Evolutionary conservation across 2,797 vertebrate genomes (phyloP), one percentile per base, ranked within the genome.

Genomic region (Lagorchestes hirsutus): DNA sequence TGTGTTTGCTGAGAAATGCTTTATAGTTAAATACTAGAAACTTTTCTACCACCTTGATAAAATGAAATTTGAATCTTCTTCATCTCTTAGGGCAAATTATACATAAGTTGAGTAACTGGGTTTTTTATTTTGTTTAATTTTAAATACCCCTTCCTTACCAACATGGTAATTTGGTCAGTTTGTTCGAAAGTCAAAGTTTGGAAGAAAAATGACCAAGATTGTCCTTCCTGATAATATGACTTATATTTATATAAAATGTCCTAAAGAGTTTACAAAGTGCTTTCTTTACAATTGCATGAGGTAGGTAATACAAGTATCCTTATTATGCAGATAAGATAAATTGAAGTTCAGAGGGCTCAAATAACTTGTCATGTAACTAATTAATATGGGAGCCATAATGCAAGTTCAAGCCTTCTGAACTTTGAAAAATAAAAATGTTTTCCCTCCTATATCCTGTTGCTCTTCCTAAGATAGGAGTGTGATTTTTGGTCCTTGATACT

Each of bases 11-110:
- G 92, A 95, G 46, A 93, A 5, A 12, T 46, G 94, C 55, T 96
- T 95, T 92, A 56, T 82, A 31, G 93, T 50, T 62, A 94, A 96
- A 94, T 93, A 92, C 1, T 93, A 96, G 54, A 95, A 96, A 40
- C 34, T 91, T 6, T 82, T 54, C n/a, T 90, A 12, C 22, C 95
- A 59, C 6, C 4, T 95, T 56, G 9, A 50, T 54, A 90, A 40
- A 90, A 91, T 57, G 27, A 5, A 91, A 54, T n/a, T 28, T 14
- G 55, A 58, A 16, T 57, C 27, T 82, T 87, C 74, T 87, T 87
- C 40, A 67, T 67, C 59, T n/a, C 67, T 46, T 10, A 4, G 40
- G 46, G 22, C n/a, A 82, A 82, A 22, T 82, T 82, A 40, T 46
- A 27, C 22, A 50, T 27, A 87, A 87, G 22, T 87, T 87, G 74